Conservation (phyloP, 2,113 vertebrate species). For the Chaetorhynchus papuensis region DNA sequence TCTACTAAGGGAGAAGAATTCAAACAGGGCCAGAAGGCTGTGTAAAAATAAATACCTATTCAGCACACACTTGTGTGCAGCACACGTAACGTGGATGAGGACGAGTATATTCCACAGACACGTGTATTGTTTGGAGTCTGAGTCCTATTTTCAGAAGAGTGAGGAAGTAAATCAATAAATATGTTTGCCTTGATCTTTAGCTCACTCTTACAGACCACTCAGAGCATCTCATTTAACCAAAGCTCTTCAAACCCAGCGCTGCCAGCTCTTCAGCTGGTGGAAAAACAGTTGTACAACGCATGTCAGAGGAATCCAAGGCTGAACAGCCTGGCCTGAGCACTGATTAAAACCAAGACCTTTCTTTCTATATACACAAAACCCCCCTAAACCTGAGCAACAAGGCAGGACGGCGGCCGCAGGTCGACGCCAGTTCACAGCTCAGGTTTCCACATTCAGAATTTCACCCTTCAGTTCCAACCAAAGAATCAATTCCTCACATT, state of each 20-base stretch:
- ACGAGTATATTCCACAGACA: not conserved
- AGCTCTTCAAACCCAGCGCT: not conserved
- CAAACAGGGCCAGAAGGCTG: not conserved
- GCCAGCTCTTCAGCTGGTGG: not conserved
- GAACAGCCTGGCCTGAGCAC: not conserved
- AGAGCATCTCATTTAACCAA: not conserved
- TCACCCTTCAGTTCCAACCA: not conserved
- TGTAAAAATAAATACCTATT: not conserved
- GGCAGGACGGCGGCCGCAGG: not conserved
- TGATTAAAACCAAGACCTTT: not conserved
- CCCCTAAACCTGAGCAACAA: not conserved
- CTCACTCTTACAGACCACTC: not conserved
- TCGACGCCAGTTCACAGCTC: not conserved
- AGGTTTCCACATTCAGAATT: not conserved
- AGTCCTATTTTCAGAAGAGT: not conserved
- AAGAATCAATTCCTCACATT: slow-evolving; percentile 23
- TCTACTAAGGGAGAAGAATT: not conserved
- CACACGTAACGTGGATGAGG: rapidly evolving
- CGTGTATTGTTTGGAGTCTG: not conserved
- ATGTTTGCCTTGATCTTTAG: slow-evolving; percentile 5
- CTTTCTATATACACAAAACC: not conserved
- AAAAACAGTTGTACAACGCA: not conserved
- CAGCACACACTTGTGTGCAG: not conserved
- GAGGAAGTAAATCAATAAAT: not conserved
- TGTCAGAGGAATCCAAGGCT: not conserved